phyloP scores from a whole-genome alignment of 2,888 invertebrate species.

The Neoaliturus tenellus region DNA sequence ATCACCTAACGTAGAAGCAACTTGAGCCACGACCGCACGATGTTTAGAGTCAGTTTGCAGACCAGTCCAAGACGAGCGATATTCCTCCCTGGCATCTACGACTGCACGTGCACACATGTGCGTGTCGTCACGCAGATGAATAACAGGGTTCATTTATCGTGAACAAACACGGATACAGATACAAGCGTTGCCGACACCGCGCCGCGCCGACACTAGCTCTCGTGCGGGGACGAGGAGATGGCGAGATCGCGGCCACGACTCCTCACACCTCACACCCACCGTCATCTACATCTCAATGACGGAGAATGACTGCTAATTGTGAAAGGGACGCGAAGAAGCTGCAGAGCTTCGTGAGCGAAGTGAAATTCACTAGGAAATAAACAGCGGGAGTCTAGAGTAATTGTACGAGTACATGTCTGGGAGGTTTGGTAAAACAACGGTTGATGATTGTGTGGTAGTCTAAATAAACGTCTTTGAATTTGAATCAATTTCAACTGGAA shows the following conservation, averaged over 20 bases:
- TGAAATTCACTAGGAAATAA: too few species aligned
- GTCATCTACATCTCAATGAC: background rate
- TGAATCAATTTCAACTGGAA: too few species aligned
- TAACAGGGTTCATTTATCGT: background rate
- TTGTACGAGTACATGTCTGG: too few species aligned
- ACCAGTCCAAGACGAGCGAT: background rate
- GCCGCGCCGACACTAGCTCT: too few species aligned
- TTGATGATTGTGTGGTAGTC: too few species aligned
- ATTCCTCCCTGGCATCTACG: background rate
- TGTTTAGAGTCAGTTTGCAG: background rate
- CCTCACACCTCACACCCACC: background rate
- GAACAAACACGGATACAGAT: background rate
- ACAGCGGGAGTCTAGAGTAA: too few species aligned
- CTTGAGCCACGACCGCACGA: too few species aligned
- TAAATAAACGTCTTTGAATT: too few species aligned
- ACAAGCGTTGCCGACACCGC: too few species aligned
- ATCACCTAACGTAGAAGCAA: too few species aligned
- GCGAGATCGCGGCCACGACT: background rate
- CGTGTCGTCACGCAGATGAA: background rate
- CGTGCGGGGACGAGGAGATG: background rate
- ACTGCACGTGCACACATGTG: background rate
- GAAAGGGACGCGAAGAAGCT: background rate
- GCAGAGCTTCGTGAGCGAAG: background rate
- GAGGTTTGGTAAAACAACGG: too few species aligned
- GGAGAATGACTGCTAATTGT: slow-evolving; percentile 5